Conservation (phyloP, 1,140 invertebrate species). For the Anastatus disparis region DNA sequence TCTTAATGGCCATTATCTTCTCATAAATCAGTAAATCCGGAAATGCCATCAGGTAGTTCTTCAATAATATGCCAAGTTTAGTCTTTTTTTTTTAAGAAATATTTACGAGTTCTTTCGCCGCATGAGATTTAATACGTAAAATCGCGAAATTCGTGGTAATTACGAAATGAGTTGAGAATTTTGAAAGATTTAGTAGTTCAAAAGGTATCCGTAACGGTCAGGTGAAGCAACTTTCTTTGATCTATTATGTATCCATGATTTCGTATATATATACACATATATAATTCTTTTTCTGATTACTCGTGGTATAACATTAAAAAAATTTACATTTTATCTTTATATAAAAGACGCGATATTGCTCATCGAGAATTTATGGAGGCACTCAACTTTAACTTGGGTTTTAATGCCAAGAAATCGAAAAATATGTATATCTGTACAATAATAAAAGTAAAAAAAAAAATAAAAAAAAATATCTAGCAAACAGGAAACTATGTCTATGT, state of each 20-base stretch:
- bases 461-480: constrained; percentile 26
- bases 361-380: constrained; percentile 29
- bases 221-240: constrained; percentile 8
- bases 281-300: background rate
- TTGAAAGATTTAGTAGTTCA: constrained; percentile 46
- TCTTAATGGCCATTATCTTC: constrained; percentile 28
- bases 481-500: background rate
- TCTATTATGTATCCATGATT: constrained; percentile 19
- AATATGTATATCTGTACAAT: too few species aligned
- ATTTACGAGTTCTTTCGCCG: constrained; percentile 36
- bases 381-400: too few species aligned
- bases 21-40: constrained; percentile 39
- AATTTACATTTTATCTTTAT: constrained; percentile 38
- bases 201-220: constrained; percentile 39
- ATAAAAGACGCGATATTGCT: constrained; percentile 22
- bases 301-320: constrained; percentile 3
- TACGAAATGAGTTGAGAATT: constrained; percentile 22
- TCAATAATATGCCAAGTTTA: background rate
- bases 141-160: constrained; percentile 25
- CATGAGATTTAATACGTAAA: background rate
- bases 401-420: background rate
- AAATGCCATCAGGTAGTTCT: constrained; percentile 32
- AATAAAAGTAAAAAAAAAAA: too few species aligned
- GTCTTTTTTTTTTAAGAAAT: too few species aligned
- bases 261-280: background rate